A percentile compares a stretch with the other conserved stretches of the same genome.
Evolutionary conservation across 2,888 invertebrate species (phyloP).

Genomic region (Dastarcus helophoroides): DNA sequence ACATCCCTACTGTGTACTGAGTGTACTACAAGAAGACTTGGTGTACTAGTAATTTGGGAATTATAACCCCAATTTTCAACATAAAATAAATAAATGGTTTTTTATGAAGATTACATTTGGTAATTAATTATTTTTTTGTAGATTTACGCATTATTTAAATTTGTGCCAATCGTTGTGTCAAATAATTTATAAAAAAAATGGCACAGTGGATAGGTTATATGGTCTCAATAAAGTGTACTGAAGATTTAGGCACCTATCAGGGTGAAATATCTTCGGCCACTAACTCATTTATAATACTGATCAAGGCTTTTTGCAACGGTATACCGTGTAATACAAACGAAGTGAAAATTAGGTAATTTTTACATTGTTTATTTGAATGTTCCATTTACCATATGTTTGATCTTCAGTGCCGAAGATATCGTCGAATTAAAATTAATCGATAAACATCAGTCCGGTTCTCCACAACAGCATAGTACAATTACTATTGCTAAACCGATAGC

Average conservation of each 20-base stretch:
- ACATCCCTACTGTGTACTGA: too few species aligned
- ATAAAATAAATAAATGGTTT: too few species aligned
- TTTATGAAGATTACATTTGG: too few species aligned
- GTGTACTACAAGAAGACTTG: too few species aligned
- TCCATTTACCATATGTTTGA: neutral
- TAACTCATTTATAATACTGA: slow-evolving; percentile 58
- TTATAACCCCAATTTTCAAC: too few species aligned
- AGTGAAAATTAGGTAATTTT: slow-evolving; percentile 49
- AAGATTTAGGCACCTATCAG: slow-evolving; percentile 69
- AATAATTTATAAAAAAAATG: slow-evolving; percentile 33
- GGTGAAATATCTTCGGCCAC: slow-evolving; percentile 66
- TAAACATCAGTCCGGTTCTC: slow-evolving; percentile 37
- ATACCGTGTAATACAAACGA: slow-evolving; percentile 43
- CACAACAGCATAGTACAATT: slow-evolving; percentile 37
- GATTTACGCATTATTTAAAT: too few species aligned
- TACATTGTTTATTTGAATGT: neutral
- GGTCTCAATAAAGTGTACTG: slow-evolving; percentile 73
- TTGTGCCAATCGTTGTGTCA: too few species aligned
- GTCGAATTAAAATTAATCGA: slow-evolving; percentile 65
- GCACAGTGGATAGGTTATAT: slow-evolving; percentile 64
- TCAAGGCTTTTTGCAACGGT: slow-evolving; percentile 76
- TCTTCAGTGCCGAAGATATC: slow-evolving; percentile 58
- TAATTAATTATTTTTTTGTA: too few species aligned
- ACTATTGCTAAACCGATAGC: slow-evolving; percentile 45
- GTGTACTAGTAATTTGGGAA: too few species aligned